Evolutionary conservation across 2,113 vertebrate genomes (phyloP), one percentile per base, ranked within the genome.

Genomic region (Chionodraco myersi): DNA sequence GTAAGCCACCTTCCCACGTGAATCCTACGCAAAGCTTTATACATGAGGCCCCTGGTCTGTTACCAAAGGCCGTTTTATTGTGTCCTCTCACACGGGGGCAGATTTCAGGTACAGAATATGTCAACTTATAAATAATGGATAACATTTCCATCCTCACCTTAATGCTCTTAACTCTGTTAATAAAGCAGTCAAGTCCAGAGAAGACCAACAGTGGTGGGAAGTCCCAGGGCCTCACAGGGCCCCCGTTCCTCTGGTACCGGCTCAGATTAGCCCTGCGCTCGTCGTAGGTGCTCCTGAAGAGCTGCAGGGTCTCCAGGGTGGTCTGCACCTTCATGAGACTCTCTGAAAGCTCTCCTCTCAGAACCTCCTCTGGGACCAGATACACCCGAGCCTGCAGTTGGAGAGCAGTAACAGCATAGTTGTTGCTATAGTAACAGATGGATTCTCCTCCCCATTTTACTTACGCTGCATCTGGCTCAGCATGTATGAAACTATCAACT

Each of bases 261-360:
- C 69, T 85, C 44, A 99, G 93, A 11, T 92, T 94, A 51, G 91
- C 81, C 70, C 88, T 89, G 47, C 92, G 90, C 53, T 97, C 95
- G 30, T 96, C 93, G 45, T 95, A 97, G 0, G 73, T 86, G 51
- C 18, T 86, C 85, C 94, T 96, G 86, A 98, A 97, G 13, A 90
- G 77, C 2, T 64, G 89, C 63, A 99, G 87, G 72, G 95, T 91
- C 26, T 95, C 91, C 10, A 94, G 21, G 47, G 91, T 93, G 0
- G 81, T 91, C 8, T 93, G 93, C 49, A 98, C 94, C 80, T 94
- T 97, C 56, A 80, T 74, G 82, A 97, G 91, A 86, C 95, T 96
- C 79, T 98, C 97, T 14, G 94, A 92, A 12, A 91, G 18, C 34
- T 99, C 98, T 18, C 93, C 96, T 89, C 92, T 97, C 88, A 99